Percentiles rank a stretch among this genome's conserved stretches.
These are phyloP conservation scores for Sinopyrophorus schimmeli DNA, from an alignment of 2,888 invertebrate genomes.

Conservation along the genomic window DNA sequence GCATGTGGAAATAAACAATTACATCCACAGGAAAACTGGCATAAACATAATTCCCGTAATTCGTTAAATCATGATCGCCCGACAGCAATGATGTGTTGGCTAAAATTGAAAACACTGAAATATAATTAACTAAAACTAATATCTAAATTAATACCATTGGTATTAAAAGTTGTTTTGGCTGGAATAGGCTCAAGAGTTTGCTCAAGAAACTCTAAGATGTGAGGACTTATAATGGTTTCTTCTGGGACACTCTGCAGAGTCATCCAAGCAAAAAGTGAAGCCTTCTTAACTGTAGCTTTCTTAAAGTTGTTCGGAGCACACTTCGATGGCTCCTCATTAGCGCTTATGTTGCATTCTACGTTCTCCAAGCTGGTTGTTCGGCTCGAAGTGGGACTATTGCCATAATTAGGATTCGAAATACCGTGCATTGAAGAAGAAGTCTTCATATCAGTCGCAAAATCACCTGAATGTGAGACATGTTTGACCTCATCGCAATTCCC, in stretches of 20 bases:
- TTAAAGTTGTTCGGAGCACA: slow-evolving; percentile 42
- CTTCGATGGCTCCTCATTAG: slow-evolving; percentile 34
- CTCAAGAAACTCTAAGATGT: slow-evolving; percentile 94
- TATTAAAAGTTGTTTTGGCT: slow-evolving; percentile 47
- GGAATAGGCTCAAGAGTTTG: slow-evolving; percentile 97
- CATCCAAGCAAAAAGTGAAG: slow-evolving; percentile 91
- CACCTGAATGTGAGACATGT: slow-evolving; percentile 1
- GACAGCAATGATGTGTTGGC: slow-evolving; percentile 35
- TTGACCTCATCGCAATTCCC: slow-evolving; percentile 7
- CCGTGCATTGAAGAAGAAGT: slow-evolving; percentile 46
- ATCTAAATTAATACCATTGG: slow-evolving; percentile 39
- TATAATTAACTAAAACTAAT: background rate
- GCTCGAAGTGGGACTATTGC: slow-evolving; percentile 47
- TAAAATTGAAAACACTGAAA: slow-evolving; percentile 11
- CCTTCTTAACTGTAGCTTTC: slow-evolving; percentile 78
- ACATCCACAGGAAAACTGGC: slow-evolving; percentile 98
- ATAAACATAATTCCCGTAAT: slow-evolving; percentile 80
- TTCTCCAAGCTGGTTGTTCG: slow-evolving; percentile 41
- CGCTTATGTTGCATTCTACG: slow-evolving; percentile 34
- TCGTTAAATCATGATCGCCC: slow-evolving; percentile 60
- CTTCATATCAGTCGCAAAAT: slow-evolving; percentile 20
- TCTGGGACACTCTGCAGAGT: slow-evolving; percentile 96
- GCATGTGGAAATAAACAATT: slow-evolving; percentile 97
- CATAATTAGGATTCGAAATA: slow-evolving; percentile 55
- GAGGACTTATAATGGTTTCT: slow-evolving; percentile 96